phyloP scores from a whole-genome alignment of 2,113 vertebrate genomes.

The Pteronura brasiliensis region DNA sequence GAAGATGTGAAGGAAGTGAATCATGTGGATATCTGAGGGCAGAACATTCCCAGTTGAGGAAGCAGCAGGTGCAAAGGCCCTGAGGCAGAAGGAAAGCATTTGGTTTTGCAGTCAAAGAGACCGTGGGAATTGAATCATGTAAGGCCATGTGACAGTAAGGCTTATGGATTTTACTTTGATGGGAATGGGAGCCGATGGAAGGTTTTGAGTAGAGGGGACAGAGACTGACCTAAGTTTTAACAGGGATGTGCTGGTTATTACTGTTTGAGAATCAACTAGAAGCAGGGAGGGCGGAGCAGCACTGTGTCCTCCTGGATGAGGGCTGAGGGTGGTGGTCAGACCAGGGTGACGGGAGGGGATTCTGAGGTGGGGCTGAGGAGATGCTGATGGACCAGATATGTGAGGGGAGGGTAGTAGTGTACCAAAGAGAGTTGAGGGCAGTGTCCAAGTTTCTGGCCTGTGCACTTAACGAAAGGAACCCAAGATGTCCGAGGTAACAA shows the following conservation, averaged over 20 bases:
- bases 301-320: neutral
- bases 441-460: neutral
- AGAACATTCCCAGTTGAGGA: neutral
- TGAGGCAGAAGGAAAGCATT: neutral
- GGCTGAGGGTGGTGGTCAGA: neutral
- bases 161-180: neutral
- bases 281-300: neutral
- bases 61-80: constrained; percentile 14
- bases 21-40: neutral
- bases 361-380: neutral
- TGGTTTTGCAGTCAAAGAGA: neutral
- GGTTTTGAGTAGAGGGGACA: neutral
- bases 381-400: neutral
- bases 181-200: neutral
- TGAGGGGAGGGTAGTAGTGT: neutral
- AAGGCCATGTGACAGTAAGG: neutral
- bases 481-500: neutral
- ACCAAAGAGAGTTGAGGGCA: neutral
- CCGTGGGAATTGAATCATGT: neutral
- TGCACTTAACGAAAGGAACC: neutral
- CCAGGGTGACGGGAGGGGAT: neutral
- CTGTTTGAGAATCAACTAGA: neutral
- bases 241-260: neutral
- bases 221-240: neutral
- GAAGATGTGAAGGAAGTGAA: neutral